Percentiles rank a stretch among this genome's conserved stretches.
These are phyloP conservation scores for Cassiopea andromeda DNA, from an alignment of 30 jellyfish, hydroid and myxozoan species.

Conservation along the genomic window DNA sequence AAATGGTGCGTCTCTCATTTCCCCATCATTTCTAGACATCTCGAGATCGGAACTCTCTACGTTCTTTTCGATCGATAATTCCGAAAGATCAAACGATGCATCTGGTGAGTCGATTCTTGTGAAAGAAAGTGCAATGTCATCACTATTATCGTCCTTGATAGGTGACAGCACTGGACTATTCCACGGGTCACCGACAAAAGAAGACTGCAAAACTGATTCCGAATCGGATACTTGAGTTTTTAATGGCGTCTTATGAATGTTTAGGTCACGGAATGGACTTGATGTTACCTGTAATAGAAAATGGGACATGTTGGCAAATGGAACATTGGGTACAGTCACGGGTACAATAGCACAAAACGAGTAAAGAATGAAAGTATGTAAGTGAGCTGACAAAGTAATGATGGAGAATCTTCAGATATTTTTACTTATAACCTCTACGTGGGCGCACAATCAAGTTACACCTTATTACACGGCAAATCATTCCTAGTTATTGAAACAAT, in stretches of 20 bases:
- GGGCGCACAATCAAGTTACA: no score
- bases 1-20: not conserved
- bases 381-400: no score
- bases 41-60: conserved; percentile 47
- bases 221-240: conserved; percentile 1
- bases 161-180: conserved; percentile 62
- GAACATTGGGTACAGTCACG: no score
- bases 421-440: no score
- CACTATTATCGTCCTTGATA: conserved; percentile 44
- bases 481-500: no score
- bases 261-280: conserved; percentile 54
- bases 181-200: conserved; percentile 52
- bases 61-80: conserved; percentile 16
- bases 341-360: no score
- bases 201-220: conserved; percentile 58
- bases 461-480: no score
- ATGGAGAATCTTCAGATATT: no score
- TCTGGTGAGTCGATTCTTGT: conserved; percentile 56
- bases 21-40: conserved; percentile 16
- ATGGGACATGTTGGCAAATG: no score
- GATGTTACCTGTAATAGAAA: conserved; percentile 39
- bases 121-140: conserved; percentile 17
- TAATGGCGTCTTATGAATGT: conserved; percentile 27
- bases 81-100: conserved; percentile 29
- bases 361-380: no score